Conservation (phyloP, 2,888 invertebrate genomes). For the Aporophyla nigra region DNA sequence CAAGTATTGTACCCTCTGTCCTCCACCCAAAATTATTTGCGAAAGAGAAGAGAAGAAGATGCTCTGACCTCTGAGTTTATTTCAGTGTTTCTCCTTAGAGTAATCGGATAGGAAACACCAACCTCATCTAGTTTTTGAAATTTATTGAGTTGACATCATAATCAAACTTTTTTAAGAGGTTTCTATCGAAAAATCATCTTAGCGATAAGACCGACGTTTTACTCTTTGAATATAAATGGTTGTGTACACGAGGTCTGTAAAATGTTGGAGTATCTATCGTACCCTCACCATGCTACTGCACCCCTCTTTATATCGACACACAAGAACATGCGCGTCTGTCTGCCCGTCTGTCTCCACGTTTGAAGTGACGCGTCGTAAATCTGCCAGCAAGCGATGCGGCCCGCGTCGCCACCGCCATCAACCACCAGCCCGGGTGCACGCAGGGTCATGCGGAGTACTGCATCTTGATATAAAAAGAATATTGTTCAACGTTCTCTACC, state of each 20-base stretch:
- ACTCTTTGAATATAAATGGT: neutral
- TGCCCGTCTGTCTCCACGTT: constrained; percentile 48
- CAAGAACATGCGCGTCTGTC: neutral
- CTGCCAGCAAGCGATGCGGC: constrained; percentile 59
- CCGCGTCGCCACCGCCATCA: constrained; percentile 27
- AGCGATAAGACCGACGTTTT: neutral
- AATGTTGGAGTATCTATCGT: neutral
- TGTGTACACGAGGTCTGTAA: neutral
- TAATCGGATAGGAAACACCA: neutral
- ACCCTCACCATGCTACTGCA: no score
- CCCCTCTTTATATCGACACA: neutral
- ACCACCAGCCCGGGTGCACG: constrained; percentile 2
- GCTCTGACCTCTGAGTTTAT: neutral
- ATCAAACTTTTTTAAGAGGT: no score
- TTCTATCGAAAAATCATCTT: neutral
- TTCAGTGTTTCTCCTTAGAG: neutral
- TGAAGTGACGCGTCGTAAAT: constrained; percentile 72
- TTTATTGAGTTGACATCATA: neutral
- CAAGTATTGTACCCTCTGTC: no score
- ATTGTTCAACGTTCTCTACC: neutral
- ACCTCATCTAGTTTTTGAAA: neutral
- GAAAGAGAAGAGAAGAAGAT: no score
- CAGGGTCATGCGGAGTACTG: neutral
- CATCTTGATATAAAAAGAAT: constrained; percentile 7
- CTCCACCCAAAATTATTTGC: neutral